phyloP scores from a whole-genome alignment of 2,113 vertebrate genomes.

The Pteropus alecto region DNA sequence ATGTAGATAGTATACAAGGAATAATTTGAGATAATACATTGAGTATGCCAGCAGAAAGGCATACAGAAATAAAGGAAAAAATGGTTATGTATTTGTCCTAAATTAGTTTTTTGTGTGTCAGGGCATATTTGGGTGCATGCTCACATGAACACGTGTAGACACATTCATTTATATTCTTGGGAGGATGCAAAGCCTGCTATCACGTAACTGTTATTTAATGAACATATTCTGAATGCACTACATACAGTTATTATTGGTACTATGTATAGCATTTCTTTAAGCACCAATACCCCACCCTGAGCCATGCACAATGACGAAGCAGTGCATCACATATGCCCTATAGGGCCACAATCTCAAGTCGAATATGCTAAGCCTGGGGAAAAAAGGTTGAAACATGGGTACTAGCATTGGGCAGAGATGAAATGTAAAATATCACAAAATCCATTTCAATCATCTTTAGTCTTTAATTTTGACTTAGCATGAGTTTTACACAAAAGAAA shows the following conservation, averaged over 20 bases:
- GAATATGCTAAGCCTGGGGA: neutral
- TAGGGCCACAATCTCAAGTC: neutral
- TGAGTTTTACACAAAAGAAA: constrained; percentile 20
- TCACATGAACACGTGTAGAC: neutral
- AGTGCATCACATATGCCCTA: neutral
- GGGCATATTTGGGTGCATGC: neutral
- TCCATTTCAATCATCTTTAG: neutral
- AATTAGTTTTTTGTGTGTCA: neutral
- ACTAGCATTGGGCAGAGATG: neutral
- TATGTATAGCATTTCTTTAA: neutral
- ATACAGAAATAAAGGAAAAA: constrained; percentile 16
- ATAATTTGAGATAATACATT: neutral
- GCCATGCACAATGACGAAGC: neutral
- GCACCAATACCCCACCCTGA: neutral
- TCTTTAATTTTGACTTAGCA: neutral
- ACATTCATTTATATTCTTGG: neutral
- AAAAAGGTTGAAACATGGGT: neutral
- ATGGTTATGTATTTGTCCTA: neutral
- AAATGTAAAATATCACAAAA: neutral
- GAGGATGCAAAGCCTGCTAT: neutral
- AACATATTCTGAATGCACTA: neutral
- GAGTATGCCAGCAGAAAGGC: neutral
- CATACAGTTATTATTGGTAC: neutral
- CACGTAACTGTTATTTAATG: neutral
- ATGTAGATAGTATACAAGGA: neutral